A percentile compares a stretch with the other conserved stretches of the same genome.
Evolutionary conservation across 2,888 invertebrate genomes (phyloP).

Genomic region (Synergus itoensis): DNA sequence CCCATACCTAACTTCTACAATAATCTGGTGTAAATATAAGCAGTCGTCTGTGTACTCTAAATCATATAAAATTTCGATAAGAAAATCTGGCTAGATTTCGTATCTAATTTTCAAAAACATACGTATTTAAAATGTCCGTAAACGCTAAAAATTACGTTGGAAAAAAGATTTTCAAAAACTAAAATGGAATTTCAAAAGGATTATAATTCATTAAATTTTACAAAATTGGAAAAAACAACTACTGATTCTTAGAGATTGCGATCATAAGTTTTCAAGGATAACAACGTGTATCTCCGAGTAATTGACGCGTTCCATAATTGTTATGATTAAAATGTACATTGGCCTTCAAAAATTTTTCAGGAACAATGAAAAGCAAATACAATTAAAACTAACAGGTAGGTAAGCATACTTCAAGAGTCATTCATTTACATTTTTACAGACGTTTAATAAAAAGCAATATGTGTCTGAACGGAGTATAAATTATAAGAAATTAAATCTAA

Average conservation of each 20-base stretch:
- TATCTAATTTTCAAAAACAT: too few species aligned
- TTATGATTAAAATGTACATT: conserved; percentile 1
- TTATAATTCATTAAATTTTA: neutral
- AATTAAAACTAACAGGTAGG: neutral
- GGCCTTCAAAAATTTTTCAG: neutral
- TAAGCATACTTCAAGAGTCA: neutral
- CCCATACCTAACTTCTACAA: too few species aligned
- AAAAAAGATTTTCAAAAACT: neutral
- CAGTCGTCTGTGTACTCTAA: too few species aligned
- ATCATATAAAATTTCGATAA: too few species aligned
- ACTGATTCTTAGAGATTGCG: neutral
- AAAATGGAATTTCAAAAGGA: neutral
- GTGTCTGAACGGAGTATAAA: neutral
- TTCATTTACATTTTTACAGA: conserved; percentile 10
- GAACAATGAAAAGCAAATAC: neutral
- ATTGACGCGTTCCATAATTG: neutral
- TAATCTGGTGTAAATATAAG: too few species aligned
- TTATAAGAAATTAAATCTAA: conserved; percentile 4
- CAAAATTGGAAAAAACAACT: neutral
- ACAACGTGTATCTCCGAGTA: neutral
- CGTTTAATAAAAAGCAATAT: conserved; percentile 3
- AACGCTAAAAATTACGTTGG: neutral
- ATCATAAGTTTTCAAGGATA: neutral
- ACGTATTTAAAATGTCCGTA: too few species aligned
- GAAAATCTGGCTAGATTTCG: too few species aligned